Conservation (phyloP, 2,113 vertebrate genomes). For the Channa argus region DNA sequence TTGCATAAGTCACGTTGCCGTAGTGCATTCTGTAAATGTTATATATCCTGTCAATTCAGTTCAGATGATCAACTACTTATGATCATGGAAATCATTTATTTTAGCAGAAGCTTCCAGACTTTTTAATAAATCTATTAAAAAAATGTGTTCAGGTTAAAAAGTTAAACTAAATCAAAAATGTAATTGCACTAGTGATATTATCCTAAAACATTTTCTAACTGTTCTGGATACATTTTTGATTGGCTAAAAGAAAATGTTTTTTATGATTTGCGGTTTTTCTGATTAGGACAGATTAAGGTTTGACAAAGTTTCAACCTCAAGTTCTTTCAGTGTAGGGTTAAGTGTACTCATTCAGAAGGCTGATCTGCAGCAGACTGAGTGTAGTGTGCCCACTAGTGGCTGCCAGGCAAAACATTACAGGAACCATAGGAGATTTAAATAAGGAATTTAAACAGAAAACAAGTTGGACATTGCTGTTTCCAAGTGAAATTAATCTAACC, state of each 20-base stretch:
- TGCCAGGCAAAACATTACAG: not conserved
- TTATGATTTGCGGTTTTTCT: not conserved
- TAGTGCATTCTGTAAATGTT: not conserved
- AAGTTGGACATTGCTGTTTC: not conserved
- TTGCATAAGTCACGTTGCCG: not conserved
- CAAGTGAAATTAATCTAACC: not conserved
- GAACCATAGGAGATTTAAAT: not conserved
- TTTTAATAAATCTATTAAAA: not conserved
- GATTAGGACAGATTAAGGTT: not conserved
- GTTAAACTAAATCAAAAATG: too few relatives aligned
- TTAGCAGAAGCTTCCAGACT: not conserved
- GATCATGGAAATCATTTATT: not conserved
- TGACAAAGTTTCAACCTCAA: not conserved
- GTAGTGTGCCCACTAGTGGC: conserved; percentile 78
- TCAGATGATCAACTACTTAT: not conserved
- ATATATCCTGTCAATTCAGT: not conserved
- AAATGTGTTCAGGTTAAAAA: too few relatives aligned
- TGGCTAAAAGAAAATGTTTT: not conserved
- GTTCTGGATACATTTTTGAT: not conserved
- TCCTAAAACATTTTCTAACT: not conserved
- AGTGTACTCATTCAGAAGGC: not conserved
- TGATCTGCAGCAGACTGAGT: conserved; percentile 14
- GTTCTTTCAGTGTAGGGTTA: conserved; percentile 6
- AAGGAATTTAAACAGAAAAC: not conserved
- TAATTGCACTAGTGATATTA: not conserved